Percentiles rank a stretch among this genome's conserved stretches.
Conservation (phyloP, 30 jellyfish, hydroid and myxozoan species). For the Turritopsis dohrnii region DNA sequence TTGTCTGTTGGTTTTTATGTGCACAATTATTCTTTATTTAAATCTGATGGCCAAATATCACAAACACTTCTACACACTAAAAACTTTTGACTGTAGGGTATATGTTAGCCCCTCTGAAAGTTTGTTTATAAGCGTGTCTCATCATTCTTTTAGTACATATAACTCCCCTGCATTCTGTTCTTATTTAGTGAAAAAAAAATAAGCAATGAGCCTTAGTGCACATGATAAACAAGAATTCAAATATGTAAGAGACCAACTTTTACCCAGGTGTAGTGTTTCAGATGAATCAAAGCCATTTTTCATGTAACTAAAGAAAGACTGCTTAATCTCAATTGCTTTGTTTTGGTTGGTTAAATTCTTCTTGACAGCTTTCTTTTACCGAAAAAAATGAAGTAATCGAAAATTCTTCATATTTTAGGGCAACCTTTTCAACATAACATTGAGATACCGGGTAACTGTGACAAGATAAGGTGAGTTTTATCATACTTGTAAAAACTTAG, state of each 20-base stretch:
- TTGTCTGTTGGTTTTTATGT: no score
- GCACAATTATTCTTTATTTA: no score
- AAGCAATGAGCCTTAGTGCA: conserved; percentile 4
- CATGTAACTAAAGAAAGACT: not conserved
- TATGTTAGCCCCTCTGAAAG: no score
- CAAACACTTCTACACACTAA: no score
- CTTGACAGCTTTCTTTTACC: not conserved
- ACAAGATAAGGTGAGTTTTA: not conserved
- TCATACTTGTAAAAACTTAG: no score
- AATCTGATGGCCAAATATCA: no score
- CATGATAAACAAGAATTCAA: not conserved
- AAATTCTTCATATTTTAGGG: not conserved
- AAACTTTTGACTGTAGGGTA: no score
- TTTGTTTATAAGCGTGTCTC: no score
- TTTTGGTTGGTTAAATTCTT: no score
- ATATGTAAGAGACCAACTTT: not conserved
- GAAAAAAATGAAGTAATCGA: not conserved
- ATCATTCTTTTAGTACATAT: no score
- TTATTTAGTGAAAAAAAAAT: not conserved
- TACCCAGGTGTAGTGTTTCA: conserved; percentile 2
- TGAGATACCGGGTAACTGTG: not conserved
- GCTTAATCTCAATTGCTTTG: not conserved
- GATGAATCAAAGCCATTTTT: not conserved
- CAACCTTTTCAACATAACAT: conserved; percentile 3
- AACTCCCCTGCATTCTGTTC: no score